Conservation (phyloP, 2,797 vertebrate genomes). For the Aplochiton taeniatus region DNA sequence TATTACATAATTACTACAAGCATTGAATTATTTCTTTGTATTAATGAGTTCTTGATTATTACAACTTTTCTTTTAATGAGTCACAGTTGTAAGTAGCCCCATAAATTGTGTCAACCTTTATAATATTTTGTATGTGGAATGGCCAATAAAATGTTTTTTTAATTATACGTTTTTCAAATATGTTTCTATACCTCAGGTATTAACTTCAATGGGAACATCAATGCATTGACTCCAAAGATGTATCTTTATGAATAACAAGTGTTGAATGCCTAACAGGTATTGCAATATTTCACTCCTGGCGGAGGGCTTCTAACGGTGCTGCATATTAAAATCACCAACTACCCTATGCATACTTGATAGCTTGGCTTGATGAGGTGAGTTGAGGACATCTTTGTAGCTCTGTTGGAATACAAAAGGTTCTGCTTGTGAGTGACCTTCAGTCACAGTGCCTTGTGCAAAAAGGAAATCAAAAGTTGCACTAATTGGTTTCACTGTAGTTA, state of each 20-base stretch:
- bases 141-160: not conserved
- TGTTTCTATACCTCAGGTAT: not conserved
- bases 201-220: too few relatives aligned
- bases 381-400: conserved; percentile 19
- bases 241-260: too few relatives aligned
- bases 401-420: conserved; percentile 30
- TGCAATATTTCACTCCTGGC: too few relatives aligned
- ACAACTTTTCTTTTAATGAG: not conserved
- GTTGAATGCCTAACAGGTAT: too few relatives aligned
- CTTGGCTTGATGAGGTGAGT: conserved; percentile 9
- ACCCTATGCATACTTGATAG: conserved; percentile 8
- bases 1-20: too few relatives aligned
- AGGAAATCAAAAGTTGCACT: not conserved
- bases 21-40: too few relatives aligned
- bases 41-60: not conserved
- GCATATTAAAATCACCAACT: not conserved
- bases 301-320: too few relatives aligned
- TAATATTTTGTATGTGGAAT: too few relatives aligned
- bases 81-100: not conserved
- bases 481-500: not conserved
- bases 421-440: conserved; percentile 1
- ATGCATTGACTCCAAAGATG: too few relatives aligned
- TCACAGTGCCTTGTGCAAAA: not conserved
- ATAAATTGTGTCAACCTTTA: not conserved
- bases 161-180: not conserved